These are phyloP conservation scores for Microchirus variegatus DNA, from an alignment of 2,797 vertebrate species.

Conservation along the genomic window DNA sequence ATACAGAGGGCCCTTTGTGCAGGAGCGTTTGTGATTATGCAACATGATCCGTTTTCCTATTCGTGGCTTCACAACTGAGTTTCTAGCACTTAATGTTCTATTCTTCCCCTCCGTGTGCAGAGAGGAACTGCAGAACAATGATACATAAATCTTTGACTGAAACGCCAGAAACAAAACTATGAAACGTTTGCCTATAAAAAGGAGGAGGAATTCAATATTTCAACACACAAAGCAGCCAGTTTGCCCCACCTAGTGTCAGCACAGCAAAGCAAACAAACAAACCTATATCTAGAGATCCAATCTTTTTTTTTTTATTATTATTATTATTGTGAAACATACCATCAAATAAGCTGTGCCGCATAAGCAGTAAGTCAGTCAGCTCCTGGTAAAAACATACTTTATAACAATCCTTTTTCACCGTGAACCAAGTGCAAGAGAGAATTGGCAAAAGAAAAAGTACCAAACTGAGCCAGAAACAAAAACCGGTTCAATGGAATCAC, in stretches of 20 bases:
- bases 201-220: not conserved
- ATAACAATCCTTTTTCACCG: constrained; percentile 65
- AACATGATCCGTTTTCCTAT: constrained; percentile 66
- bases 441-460: constrained; percentile 34
- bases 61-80: constrained; percentile 51
- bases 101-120: constrained; percentile 19
- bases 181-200: not conserved
- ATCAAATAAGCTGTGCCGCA: constrained; percentile 58
- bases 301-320: constrained; percentile 60
- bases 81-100: constrained; percentile 46
- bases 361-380: constrained; percentile 50
- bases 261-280: constrained; percentile 8
- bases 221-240: not conserved
- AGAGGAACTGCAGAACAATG: constrained; percentile 21
- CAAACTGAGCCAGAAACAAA: constrained; percentile 32
- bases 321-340: constrained; percentile 78
- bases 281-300: constrained; percentile 42
- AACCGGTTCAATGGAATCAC: constrained; percentile 36
- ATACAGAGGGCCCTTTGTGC: constrained; percentile 69
- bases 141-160: constrained; percentile 6
- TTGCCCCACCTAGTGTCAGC: constrained; percentile 14
- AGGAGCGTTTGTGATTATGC: constrained; percentile 62
- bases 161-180: not conserved
- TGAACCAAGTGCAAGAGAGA: constrained; percentile 65
- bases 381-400: constrained; percentile 48